Conservation (phyloP, 2,888 invertebrate species). For the Urechis unicinctus region DNA sequence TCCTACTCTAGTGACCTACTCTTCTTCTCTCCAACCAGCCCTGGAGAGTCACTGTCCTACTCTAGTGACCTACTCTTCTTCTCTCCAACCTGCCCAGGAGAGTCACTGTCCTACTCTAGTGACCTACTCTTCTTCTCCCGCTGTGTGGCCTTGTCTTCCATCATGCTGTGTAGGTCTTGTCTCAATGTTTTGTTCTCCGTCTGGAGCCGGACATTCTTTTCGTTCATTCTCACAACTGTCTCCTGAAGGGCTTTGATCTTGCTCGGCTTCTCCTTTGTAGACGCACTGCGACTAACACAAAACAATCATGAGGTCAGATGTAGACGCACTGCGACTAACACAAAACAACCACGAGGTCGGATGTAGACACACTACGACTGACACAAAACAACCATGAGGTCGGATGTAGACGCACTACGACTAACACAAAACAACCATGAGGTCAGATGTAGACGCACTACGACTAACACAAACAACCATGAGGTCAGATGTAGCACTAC, state of each 20-base stretch:
- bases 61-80: constrained; percentile 2
- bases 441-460: not conserved
- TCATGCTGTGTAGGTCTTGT: constrained; percentile 37
- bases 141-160: constrained; percentile 25
- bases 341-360: not conserved
- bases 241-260: constrained; percentile 44
- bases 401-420: not conserved
- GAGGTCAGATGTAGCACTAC: not conserved
- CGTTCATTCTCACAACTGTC: constrained; percentile 41
- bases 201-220: constrained; percentile 36
- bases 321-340: not conserved
- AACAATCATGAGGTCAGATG: not conserved
- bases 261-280: constrained; percentile 26
- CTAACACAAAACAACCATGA: not conserved
- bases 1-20: too few relatives aligned
- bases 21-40: too few relatives aligned
- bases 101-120: too few relatives aligned
- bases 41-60: not conserved
- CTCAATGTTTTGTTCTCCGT: constrained; percentile 42
- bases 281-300: not conserved
- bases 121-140: constrained; percentile 10
- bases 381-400: not conserved
- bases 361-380: not conserved
- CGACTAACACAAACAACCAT: not conserved
- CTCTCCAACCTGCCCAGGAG: constrained; percentile 4